A percentile compares a stretch with the other conserved stretches of the same genome.
These are phyloP conservation scores for Mastomys natalensis DNA, from an alignment of 2,113 vertebrate genomes.

Conservation along the genomic window DNA sequence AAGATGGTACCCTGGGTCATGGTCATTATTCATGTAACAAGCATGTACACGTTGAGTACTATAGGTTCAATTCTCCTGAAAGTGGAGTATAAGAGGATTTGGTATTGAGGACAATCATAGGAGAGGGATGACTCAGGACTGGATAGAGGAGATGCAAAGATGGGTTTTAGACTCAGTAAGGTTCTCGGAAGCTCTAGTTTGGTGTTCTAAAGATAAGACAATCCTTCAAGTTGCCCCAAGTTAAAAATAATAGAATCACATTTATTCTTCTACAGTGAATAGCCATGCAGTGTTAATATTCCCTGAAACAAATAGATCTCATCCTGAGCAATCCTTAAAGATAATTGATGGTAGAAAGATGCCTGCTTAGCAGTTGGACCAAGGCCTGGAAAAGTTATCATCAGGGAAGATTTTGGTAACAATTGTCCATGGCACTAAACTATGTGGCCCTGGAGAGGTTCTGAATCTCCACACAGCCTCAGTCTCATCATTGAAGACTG, in stretches of 20 bases:
- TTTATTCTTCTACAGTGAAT: neutral
- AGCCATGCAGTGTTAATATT: neutral
- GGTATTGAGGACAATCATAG: neutral
- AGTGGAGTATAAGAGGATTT: neutral
- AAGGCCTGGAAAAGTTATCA: neutral
- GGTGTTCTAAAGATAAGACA: rapidly evolving
- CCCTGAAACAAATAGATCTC: neutral
- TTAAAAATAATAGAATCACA: rapidly evolving
- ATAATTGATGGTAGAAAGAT: neutral
- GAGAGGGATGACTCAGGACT: neutral
- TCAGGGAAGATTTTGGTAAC: neutral
- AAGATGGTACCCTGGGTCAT: neutral
- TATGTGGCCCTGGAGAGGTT: neutral
- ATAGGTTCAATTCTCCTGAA: neutral
- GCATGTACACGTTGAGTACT: neutral
- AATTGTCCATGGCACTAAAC: too few relatives aligned
- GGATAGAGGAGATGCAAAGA: neutral
- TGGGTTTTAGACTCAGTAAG: neutral
- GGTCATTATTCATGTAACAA: neutral
- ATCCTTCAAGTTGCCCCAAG: neutral
- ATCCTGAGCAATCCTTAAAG: neutral
- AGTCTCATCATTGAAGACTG: neutral
- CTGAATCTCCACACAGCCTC: rapidly evolving
- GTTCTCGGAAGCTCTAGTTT: neutral
- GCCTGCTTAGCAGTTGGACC: neutral